Evolutionary conservation across 2,888 invertebrate species (phyloP), one percentile per base, ranked within the genome.

Genomic region (Heteromurus nitidus): DNA sequence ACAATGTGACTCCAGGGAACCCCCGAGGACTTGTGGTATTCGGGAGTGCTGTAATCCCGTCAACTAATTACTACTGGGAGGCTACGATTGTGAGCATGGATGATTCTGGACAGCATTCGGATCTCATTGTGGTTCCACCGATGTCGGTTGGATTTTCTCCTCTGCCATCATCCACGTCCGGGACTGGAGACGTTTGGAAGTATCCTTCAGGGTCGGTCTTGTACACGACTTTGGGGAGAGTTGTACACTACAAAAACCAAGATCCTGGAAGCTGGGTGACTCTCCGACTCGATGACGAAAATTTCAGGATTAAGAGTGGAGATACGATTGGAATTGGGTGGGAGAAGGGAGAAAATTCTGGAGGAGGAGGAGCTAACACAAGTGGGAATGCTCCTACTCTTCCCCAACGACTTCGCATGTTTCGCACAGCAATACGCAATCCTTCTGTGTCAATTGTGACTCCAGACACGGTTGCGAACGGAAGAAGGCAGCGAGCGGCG

Each of bases 231-330:
- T 89, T 89, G 87, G 89, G 89, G n/a, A 88, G 89, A 72, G 89
- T 89, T 18, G 88, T 89, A 13, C 89, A 89, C 82, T 89, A 89
- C 86, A 89, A 89, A 85, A 89, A 89, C 13, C 88, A 89, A 22
- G 89, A 89, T 84, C 85, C 89, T n/a, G 88, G 89, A 5, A 89
- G 89, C 85, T 89, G 89, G 89, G 88, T 88, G 26, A 89, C 89
- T 85, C 88, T 89, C 2, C 87, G 89, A 1, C 85, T 89, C 30
- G 75, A 81, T 18, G 89, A 89, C 9, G 75, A 76, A 18, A 26
- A 28, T 77, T 87, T 88, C 13, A 83, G 84, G 2, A 86, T 89
- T n/a, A 87, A 86, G 36, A 87, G 88, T 5, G 89, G 89, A 2
- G 89, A 89, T 83, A 88, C 88, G 20, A 88, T 89, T 53, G 89